A percentile compares a stretch with the other conserved stretches of the same genome.
Evolutionary conservation across 2,113 vertebrate genomes (phyloP).

Genomic region (Pachycephala philippinensis): DNA sequence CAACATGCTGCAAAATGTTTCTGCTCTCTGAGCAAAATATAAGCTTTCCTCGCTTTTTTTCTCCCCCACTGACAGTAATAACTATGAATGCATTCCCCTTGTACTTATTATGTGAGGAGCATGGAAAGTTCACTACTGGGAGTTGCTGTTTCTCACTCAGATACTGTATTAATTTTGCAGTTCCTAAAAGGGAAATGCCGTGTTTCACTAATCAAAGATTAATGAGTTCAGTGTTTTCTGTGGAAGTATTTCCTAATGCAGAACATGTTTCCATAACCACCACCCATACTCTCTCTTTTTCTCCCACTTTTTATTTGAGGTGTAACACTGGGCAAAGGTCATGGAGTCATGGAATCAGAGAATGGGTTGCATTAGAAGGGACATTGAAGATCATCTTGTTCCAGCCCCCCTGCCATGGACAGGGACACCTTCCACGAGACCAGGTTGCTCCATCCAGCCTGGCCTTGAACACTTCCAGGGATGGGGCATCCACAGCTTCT

Average conservation of each 20-base stretch:
- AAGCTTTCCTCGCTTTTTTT: background rate
- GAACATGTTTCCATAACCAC: background rate
- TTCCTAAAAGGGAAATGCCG: background rate
- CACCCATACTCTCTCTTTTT: background rate
- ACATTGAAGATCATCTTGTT: background rate
- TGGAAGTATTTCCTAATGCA: background rate
- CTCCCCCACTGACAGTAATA: background rate
- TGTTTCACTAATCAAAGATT: background rate
- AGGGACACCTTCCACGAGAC: fast-evolving
- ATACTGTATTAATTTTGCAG: background rate
- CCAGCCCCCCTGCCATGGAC: fast-evolving
- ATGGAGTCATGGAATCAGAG: background rate
- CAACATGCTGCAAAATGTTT: background rate
- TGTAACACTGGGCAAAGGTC: background rate
- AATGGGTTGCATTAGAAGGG: background rate
- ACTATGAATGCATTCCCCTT: background rate
- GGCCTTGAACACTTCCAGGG: background rate
- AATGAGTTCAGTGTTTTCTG: background rate
- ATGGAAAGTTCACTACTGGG: background rate
- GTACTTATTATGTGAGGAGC: background rate
- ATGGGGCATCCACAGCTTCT: background rate
- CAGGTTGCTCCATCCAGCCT: background rate
- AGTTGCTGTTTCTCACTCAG: background rate
- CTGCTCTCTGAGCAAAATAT: background rate
- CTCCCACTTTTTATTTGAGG: background rate